A percentile compares a stretch with the other conserved stretches of the same genome.
Evolutionary conservation across 1,140 invertebrate genomes (phyloP).

Genomic region (Laupala kohalensis): DNA sequence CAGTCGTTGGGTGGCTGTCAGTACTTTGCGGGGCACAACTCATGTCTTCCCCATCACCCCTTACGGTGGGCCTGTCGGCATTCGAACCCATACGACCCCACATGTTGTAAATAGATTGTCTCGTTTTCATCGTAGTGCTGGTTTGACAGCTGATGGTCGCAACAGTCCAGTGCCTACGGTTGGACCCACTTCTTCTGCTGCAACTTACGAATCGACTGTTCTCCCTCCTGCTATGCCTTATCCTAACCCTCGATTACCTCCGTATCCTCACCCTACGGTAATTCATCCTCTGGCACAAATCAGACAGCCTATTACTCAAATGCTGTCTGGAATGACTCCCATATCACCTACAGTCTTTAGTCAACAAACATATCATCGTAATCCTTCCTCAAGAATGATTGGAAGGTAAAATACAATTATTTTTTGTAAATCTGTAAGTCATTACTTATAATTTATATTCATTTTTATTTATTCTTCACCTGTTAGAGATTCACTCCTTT

Average conservation of each 20-base stretch:
- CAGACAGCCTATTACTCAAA: constrained; percentile 45
- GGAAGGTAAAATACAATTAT: no score
- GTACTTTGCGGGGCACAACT: constrained; percentile 88
- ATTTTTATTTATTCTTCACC: no score
- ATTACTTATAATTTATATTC: no score
- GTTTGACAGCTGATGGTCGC: constrained; percentile 58
- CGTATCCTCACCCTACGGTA: constrained; percentile 72
- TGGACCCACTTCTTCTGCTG: constrained; percentile 7
- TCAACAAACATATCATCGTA: constrained; percentile 6
- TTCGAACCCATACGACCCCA: constrained; percentile 82
- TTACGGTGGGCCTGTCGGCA: constrained; percentile 84
- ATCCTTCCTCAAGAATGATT: constrained; percentile 1
- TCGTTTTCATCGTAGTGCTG: constrained; percentile 89
- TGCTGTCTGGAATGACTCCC: constrained; percentile 1
- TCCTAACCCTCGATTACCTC: constrained; percentile 76
- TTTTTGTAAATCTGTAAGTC: no score
- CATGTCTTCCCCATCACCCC: constrained; percentile 94
- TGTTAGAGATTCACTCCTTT: no score
- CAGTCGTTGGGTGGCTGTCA: constrained; percentile 89
- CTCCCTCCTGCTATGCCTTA: constrained; percentile 45
- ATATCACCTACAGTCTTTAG: not conserved
- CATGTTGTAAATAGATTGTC: constrained; percentile 91
- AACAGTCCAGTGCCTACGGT: constrained; percentile 57
- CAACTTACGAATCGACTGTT: not conserved
- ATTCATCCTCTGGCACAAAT: constrained; percentile 72